Evolutionary conservation across 2,113 vertebrate species (phyloP).

Genomic region (Pipa parva): DNA sequence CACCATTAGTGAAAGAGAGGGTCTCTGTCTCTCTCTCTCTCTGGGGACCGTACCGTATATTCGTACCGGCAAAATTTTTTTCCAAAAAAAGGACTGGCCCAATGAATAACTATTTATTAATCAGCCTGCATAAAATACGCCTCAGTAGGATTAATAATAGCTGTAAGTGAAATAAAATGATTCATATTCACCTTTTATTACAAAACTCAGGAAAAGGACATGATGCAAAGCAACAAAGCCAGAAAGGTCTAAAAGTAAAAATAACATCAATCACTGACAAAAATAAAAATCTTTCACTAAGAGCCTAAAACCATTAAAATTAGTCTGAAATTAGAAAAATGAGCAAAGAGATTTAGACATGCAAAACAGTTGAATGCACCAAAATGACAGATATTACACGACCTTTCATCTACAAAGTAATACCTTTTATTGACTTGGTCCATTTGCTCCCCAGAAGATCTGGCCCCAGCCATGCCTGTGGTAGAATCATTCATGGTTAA

Average conservation of each 20-base stretch:
- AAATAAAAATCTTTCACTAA: neutral
- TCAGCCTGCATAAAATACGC: too few relatives aligned
- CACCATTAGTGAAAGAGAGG: too few relatives aligned
- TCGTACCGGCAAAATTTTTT: too few relatives aligned
- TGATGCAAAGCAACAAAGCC: neutral
- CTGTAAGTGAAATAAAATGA: neutral
- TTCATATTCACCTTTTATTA: neutral
- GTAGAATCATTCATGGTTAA: neutral
- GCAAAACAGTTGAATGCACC: too few relatives aligned
- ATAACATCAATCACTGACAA: neutral
- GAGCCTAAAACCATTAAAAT: too few relatives aligned
- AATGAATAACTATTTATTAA: too few relatives aligned
- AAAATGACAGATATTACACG: neutral
- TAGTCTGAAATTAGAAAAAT: neutral
- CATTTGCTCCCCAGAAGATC: neutral
- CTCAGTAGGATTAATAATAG: too few relatives aligned
- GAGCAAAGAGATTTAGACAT: neutral
- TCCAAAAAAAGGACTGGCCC: too few relatives aligned
- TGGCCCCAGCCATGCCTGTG: neutral
- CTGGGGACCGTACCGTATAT: too few relatives aligned
- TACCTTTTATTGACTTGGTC: neutral
- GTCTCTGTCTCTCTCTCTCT: too few relatives aligned
- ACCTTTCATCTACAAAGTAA: neutral
- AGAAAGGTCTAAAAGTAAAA: neutral
- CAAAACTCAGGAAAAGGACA: neutral